Base-by-base conservation (phyloP, 2,888 invertebrate species). In the Tipula unca region DNA sequence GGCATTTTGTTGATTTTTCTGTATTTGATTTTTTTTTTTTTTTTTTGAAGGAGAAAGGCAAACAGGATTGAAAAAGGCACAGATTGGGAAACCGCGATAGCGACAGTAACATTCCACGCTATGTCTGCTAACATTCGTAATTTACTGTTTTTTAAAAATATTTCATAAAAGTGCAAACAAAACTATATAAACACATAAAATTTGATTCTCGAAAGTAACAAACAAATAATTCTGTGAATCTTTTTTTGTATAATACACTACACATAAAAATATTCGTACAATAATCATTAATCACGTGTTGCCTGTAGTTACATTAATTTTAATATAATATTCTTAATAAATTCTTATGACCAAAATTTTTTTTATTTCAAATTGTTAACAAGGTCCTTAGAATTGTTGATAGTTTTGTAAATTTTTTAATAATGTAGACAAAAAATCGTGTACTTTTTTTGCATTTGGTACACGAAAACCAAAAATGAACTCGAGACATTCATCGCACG, bases 71-170 rank as follows among this genome's bases (percentile, higher is more conserved):
- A 88, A 88, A 88, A 89, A 90, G 90, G 90, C 91, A 90, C 91
- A 91, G 91, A 91, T 91, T 91, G 91, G 91, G 91, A 90, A 89
- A 91, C 90, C 91, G 91, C 91, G 91, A 90, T 91, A 90, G 90
- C 90, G 91, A 91, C 90, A 91, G 90, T 90, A 90, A 91, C 90
- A 91, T 90, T 90, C 89, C 90, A 90, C 90, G 89, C 89, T 86
- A 87, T 87, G 85, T 86, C 86, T 86, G 86, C 86, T 84, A 84
- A 84, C 29, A 83, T 83, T 25, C 69, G 83, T 83, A 32, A 32
- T 83, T 83, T 85, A 29, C 39, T 85, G 85, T 42, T 85, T 85
- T 42, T 39, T 29, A 69, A 69, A 69, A 69, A 69, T 69, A 69
- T 32, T 83, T 83, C 83, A 17, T 83, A 83, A 29, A 83, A 83